phyloP scores from a whole-genome alignment of 1,140 invertebrate genomes.

The Anastatus disparis region DNA sequence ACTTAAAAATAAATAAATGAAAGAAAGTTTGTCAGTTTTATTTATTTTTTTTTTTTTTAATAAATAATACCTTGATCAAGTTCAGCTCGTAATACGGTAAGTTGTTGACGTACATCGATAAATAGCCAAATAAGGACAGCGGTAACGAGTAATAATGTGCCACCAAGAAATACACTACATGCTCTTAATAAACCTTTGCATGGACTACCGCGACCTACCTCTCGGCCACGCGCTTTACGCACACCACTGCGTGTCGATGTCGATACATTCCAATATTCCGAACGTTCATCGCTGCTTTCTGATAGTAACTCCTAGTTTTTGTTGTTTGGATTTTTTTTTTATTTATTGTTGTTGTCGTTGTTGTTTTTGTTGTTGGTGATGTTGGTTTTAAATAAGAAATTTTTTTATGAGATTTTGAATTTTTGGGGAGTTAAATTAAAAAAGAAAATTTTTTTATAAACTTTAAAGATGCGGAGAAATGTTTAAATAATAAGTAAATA shows the following conservation, averaged over 20 bases:
- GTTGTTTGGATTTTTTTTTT: background rate
- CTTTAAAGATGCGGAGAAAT: too few relatives aligned
- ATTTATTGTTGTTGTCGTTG: too few relatives aligned
- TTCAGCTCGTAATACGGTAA: conserved; percentile 72
- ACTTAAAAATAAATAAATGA: too few relatives aligned
- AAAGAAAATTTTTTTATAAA: too few relatives aligned
- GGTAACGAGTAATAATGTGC: conserved; percentile 73
- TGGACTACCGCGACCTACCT: conserved; percentile 22
- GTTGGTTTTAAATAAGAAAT: too few relatives aligned
- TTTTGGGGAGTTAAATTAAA: too few relatives aligned
- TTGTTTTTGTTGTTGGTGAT: too few relatives aligned
- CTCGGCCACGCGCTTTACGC: conserved; percentile 54
- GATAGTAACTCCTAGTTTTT: conserved; percentile 64
- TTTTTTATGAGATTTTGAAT: too few relatives aligned
- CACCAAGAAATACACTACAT: conserved; percentile 71
- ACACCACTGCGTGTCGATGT: conserved; percentile 50
- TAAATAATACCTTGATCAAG: conserved; percentile 72
- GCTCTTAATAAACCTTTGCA: conserved; percentile 69
- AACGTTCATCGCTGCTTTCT: conserved; percentile 70
- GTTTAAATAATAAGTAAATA: too few relatives aligned
- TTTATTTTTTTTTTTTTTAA: too few relatives aligned
- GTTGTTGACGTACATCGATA: conserved; percentile 75
- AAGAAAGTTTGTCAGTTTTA: too few relatives aligned
- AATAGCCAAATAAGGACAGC: conserved; percentile 76
- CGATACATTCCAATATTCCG: conserved; percentile 61